Conservation (phyloP, 2,113 vertebrate genomes). For the Ranitomeya variabilis region DNA sequence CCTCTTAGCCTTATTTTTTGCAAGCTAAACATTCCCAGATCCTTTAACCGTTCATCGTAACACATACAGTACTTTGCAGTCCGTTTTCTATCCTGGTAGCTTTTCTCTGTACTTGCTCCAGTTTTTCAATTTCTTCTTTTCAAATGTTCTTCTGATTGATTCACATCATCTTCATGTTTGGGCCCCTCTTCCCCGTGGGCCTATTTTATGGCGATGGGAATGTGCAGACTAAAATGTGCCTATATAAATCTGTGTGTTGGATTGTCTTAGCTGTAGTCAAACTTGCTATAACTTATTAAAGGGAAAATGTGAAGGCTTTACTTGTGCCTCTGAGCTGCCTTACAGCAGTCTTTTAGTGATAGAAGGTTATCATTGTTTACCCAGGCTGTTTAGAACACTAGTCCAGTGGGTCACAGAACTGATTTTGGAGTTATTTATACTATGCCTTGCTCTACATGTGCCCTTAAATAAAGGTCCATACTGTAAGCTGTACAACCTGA, state of each 20-base stretch:
- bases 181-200: too few species aligned
- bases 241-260: background rate
- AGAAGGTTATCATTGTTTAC: background rate
- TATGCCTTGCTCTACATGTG: background rate
- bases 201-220: background rate
- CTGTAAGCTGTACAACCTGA: background rate
- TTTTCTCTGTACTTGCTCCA: too few species aligned
- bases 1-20: too few species aligned
- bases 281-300: background rate
- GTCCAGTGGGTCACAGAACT: background rate
- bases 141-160: too few species aligned
- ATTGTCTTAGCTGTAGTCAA: background rate
- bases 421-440: slow-evolving; percentile 5
- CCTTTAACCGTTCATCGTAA: too few species aligned
- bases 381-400: background rate
- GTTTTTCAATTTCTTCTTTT: too few species aligned
- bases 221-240: background rate
- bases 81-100: too few species aligned
- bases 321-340: background rate
- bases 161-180: too few species aligned
- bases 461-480: slow-evolving; percentile 16
- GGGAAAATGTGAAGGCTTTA: background rate
- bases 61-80: too few species aligned
- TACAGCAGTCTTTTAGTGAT: background rate
- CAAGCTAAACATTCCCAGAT: too few species aligned